Base-by-base conservation (phyloP, 2,797 vertebrate species). In the Paguma larvata region DNA sequence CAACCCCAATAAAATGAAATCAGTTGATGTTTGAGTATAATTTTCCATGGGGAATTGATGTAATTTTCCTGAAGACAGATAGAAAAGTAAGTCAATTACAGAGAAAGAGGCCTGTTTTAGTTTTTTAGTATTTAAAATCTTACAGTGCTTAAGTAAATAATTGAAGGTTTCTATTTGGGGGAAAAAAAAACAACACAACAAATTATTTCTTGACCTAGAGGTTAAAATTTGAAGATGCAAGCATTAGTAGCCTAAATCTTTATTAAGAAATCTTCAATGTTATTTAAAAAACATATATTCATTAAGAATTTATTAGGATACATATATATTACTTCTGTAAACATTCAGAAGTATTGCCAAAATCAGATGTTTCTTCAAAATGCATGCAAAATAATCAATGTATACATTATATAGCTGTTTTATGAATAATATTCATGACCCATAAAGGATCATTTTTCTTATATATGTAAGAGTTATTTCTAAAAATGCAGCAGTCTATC, bases 1-100 rank as follows among this genome's bases (percentile, higher is more conserved):
- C 4, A 96, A 46, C 1, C 79, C 73, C 59, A 94, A 1, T 56
- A 97, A 73, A 56, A 85, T 46, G 41, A 96, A 97, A 56, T 79
- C 92, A 14, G 73, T 92, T n/a, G n/a, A 68, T 16, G 80, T 90
- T 34, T 79, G 89, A 23, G 83, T 97, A 19, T n/a, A 70, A 23
- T 70, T 70, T 63, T 95, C 82, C 95, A 96, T 90, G 7, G 10
- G 2, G 13, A 4, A 27, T 91, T 78, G n/a, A 11, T 27, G 2
- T 12, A 18, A 5, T 77, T 77, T 94, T 38, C 38, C 88, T 85
- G 19, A 30, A 88, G 30, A 6, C 2, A 93, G 38, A 56, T 1
- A 38, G 14, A 23, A 7, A 2, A 79, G 51, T 93, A 46, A 32
- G 23, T 13, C 44, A 65, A 7, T 9, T 63, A 23, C n/a, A 21